Base-by-base conservation (phyloP, 1,140 invertebrate genomes). In the Odontomachus brunneus region DNA sequence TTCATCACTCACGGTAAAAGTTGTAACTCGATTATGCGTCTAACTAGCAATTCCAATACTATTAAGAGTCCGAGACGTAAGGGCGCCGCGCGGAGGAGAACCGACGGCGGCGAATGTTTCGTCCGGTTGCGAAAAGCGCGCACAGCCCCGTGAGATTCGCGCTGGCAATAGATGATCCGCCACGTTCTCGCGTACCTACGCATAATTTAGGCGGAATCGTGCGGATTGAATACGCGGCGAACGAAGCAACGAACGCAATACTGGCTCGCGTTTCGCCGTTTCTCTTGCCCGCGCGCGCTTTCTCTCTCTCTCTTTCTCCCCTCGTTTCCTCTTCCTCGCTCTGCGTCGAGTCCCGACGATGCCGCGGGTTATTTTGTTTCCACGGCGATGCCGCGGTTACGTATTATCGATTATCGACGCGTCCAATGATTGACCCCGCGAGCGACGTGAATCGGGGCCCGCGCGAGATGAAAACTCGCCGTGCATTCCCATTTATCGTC, bases 31-130 rank as follows among this genome's bases (percentile, higher is more conserved):
- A 93, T 93, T 93, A 93, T 88, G 88, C 90, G 82, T 90, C 89
- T 90, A 92, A 92, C 91, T 90, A 91, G 91, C 89, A 92, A 93
- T 93, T 93, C 92, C 90, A 89, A 93, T 93, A 92, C 89, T 90
- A 93, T 92, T 92, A 92, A 92, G 89, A 91, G 82, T 87, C 81
- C 60, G 72, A 82, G 81, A 83, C 60, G 67, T 57, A 60, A 63
- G 75, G 63, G 63, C 66, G 62, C 33, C 29, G 66, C 38, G 38
- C 57, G 73, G 22, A 48, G 76, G 55, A 57, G 44, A 44, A 75
- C 15, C 49, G 74, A 22, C 26, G 15, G 49, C 71, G 26, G 84
- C 69, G 84, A 65, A 89, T 63, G 87, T 88, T 90, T 89, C 76
- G 86, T 92, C 90, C 87, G 86, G 17, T 14, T 24, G 84, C 26